Percentiles rank a stretch among this genome's conserved stretches.
These are phyloP conservation scores for Sinhomidia bicolor DNA, from an alignment of 2,888 invertebrate species.

Conservation along the genomic window DNA sequence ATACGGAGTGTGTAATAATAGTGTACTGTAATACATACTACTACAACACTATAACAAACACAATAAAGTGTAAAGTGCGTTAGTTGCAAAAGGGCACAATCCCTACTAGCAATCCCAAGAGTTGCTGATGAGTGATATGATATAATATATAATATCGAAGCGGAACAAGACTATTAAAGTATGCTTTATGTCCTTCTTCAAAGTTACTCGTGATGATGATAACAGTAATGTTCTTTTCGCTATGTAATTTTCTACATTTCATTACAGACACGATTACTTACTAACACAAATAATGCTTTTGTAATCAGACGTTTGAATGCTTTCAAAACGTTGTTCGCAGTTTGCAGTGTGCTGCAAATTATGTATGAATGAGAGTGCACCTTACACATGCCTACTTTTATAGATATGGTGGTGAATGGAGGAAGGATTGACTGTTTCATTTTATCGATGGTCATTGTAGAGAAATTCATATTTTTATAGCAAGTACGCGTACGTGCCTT, in stretches of 20 bases:
- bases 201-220: constrained; percentile 33
- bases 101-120: constrained; percentile 15
- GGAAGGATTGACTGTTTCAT: not conserved
- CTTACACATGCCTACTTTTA: not conserved
- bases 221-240: constrained; percentile 29
- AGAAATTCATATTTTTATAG: constrained; percentile 28
- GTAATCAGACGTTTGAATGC: constrained; percentile 25
- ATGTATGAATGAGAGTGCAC: not conserved
- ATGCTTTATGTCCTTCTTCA: constrained; percentile 35
- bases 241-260: constrained; percentile 23
- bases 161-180: constrained; percentile 33
- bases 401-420: not conserved
- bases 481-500: not conserved
- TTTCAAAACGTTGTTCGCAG: constrained; percentile 41
- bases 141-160: constrained; percentile 45
- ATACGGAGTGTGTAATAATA: too few relatives aligned
- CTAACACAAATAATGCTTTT: constrained; percentile 50
- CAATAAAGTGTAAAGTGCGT: not conserved
- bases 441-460: not conserved
- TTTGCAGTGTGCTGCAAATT: constrained; percentile 26
- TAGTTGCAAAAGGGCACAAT: not conserved
- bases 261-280: constrained; percentile 60
- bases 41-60: too few relatives aligned
- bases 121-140: constrained; percentile 42
- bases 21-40: too few relatives aligned